Conservation (phyloP, 2,797 vertebrate species). For the Taenioides sp. region DNA sequence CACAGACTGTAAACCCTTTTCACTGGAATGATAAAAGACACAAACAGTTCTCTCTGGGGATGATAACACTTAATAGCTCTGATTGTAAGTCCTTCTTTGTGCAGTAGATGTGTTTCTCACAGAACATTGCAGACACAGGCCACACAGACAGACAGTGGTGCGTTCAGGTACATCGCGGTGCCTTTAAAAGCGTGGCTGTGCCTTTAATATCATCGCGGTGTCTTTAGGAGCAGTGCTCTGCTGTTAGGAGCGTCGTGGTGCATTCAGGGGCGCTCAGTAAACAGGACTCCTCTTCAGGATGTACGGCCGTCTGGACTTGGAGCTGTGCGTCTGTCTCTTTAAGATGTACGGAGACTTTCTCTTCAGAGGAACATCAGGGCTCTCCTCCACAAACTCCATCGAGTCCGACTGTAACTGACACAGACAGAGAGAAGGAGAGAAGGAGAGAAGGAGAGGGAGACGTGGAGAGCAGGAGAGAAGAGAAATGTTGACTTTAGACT, state of each 20-base stretch:
- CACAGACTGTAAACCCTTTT: too few species aligned
- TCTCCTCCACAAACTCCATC: conserved; percentile 81
- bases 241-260: not conserved
- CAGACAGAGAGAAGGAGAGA: not conserved
- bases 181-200: too few species aligned
- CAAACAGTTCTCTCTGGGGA: too few species aligned
- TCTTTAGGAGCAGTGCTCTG: too few species aligned
- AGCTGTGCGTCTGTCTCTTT: conserved; percentile 87
- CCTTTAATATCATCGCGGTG: too few species aligned
- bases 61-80: too few species aligned
- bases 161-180: not conserved
- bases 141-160: conserved; percentile 1
- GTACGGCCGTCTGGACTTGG: conserved; percentile 93
- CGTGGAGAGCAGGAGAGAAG: not conserved
- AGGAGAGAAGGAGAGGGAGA: too few species aligned
- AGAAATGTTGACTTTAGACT: too few species aligned
- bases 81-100: too few species aligned
- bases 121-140: not conserved
- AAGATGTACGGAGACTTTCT: conserved; percentile 96
- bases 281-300: conserved; percentile 88
- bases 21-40: too few species aligned
- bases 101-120: too few species aligned
- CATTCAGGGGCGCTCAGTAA: conserved; percentile 78
- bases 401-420: conserved; percentile 72
- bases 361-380: conserved; percentile 84